These are phyloP conservation scores for Xyrichtys novacula DNA, from an alignment of 2,797 vertebrate genomes.

Conservation along the genomic window DNA sequence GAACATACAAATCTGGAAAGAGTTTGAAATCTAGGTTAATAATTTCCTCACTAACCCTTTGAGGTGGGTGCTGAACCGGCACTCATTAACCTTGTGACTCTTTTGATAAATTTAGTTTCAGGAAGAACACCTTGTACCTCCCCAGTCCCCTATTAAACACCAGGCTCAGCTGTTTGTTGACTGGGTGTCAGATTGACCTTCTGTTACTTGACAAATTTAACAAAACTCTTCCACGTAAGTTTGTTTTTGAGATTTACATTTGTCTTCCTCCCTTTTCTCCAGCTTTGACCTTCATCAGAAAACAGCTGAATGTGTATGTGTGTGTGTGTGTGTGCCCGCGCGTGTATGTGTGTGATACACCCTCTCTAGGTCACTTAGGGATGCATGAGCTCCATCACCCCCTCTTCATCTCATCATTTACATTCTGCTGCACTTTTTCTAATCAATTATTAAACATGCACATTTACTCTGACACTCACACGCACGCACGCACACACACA, in stretches of 20 bases:
- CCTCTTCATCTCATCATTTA: slow-evolving; percentile 31
- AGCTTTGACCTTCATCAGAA: slow-evolving; percentile 32
- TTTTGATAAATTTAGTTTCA: too few species aligned
- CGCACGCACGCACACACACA: not conserved
- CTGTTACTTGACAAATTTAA: not conserved
- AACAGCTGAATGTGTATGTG: not conserved
- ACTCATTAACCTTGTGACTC: too few species aligned
- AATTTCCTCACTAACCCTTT: too few species aligned
- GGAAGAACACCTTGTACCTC: not conserved
- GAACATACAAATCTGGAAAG: too few species aligned
- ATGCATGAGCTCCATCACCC: slow-evolving; percentile 44
- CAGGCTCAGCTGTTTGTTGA: not conserved
- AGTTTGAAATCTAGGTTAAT: too few species aligned
- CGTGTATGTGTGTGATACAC: not conserved
- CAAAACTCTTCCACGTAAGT: not conserved
- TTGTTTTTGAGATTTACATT: not conserved
- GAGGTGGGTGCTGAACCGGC: too few species aligned
- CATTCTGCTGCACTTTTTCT: slow-evolving; percentile 43
- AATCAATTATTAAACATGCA: slow-evolving; percentile 39
- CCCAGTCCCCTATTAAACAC: not conserved
- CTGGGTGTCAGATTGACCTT: not conserved
- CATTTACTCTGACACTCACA: not conserved
- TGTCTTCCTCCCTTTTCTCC: not conserved
- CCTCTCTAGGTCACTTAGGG: slow-evolving; percentile 33
- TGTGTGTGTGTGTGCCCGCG: slow-evolving; percentile 14